These are phyloP conservation scores for Hemibagrus wyckioides DNA, from an alignment of 2,113 vertebrate genomes.

Conservation along the genomic window DNA sequence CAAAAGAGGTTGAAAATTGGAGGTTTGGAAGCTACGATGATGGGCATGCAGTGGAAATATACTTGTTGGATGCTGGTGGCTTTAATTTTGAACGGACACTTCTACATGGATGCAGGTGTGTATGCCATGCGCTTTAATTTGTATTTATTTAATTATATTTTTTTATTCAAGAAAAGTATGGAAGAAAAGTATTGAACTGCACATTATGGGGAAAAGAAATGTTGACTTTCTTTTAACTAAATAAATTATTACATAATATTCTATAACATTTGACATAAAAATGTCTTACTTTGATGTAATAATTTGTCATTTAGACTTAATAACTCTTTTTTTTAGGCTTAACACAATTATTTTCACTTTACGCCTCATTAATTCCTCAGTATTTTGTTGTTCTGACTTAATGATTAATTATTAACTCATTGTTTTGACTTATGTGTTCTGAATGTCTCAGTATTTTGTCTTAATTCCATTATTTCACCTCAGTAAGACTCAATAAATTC, in stretches of 20 bases:
- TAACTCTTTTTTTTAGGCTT: background rate
- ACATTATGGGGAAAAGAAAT: background rate
- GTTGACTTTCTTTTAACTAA: background rate
- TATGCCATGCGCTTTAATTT: slow-evolving; percentile 38
- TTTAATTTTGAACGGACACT: slow-evolving; percentile 65
- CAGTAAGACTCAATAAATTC: background rate
- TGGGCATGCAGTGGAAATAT: slow-evolving; percentile 66
- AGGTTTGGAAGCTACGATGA: slow-evolving; percentile 52
- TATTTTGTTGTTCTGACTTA: background rate
- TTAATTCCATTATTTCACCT: background rate
- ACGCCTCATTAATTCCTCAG: background rate
- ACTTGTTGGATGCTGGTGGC: slow-evolving; percentile 69
- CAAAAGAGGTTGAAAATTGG: background rate
- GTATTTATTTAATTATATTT: background rate
- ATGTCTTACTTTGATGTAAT: background rate
- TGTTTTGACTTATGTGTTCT: too few relatives aligned
- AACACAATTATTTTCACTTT: background rate
- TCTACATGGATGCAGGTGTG: slow-evolving; percentile 76
- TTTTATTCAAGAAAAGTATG: background rate
- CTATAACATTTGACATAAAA: too few relatives aligned
- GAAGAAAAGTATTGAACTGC: background rate
- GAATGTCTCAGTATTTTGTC: too few relatives aligned
- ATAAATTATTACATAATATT: background rate
- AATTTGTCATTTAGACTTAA: background rate
- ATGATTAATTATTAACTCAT: background rate